Evolutionary conservation across 2,113 vertebrate genomes (phyloP), one percentile per base, ranked within the genome.

Genomic region (Pseudorectes ferrugineus): DNA sequence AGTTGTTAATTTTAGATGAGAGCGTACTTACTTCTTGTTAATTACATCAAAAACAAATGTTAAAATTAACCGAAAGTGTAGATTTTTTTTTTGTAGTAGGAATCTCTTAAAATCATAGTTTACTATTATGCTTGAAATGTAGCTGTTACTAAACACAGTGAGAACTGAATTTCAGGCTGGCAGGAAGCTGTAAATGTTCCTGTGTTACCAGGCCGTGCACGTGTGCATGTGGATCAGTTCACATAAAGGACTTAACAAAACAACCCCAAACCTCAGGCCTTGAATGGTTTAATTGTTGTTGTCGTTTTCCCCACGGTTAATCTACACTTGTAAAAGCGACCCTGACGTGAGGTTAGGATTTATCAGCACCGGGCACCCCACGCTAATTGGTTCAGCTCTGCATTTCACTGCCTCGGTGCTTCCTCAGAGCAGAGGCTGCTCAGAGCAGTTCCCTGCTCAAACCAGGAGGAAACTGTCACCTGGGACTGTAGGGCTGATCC

Each of bases 261-360:
- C 33, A 42, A n/a, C 3, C 28, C 40, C 42, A 68, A 63, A 45
- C 31, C 43, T 45, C 76, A 72, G 63, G 71, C 36, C 65, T 45
- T 95, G 88, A 80, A 87, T 93, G 83, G 75, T 83, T 93, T 65
- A 78, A 90, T 95, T 85, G 85, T 93, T 93, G 87, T 82, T 88
- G 85, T 88, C n/a, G 2, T 88, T 93, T 94, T 57, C 78, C 52
- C 71, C 66, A 43, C 4, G 2, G 88, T 79, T 93, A 83, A 93
- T 85, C 71, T 79, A 68, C 58, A 21, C 62, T 75, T 68, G 78
- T 95, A 79, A 65, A 85, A 88, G 78, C 5, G 36, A 68, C 96
- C 82, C 82, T 73, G 92, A 35, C 13, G 1, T 24, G 85, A 92
- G 94, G 92, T 81, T 66, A 22, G 88, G 59, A 19, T 87, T 96